phyloP scores from a whole-genome alignment of 92 coral and sea anemone species.

The Palythoa grandiflora region DNA sequence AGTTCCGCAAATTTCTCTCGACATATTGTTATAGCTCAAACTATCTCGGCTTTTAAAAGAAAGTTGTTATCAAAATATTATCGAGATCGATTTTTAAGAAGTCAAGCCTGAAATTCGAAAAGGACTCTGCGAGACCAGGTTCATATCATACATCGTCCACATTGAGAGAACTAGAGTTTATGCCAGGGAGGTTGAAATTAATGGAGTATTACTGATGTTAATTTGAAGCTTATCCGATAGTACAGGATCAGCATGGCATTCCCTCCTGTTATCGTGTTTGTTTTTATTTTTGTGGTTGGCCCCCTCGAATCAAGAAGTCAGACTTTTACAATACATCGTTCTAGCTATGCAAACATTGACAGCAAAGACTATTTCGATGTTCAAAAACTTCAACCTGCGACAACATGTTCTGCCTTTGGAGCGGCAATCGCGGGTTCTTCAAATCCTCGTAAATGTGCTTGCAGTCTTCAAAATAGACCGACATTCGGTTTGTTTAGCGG shows the following conservation, averaged over 20 bases:
- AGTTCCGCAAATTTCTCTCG: background rate
- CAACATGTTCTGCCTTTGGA: background rate
- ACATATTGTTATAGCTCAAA: background rate
- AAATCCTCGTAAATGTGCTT: constrained; percentile 5
- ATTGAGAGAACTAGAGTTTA: background rate
- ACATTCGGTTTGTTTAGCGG: constrained; percentile 18
- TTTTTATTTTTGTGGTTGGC: background rate
- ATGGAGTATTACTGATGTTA: background rate
- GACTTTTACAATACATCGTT: constrained; percentile 20
- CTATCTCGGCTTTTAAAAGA: background rate
- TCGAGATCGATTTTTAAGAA: background rate
- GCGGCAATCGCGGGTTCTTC: background rate
- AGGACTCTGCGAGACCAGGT: background rate
- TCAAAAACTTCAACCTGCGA: background rate
- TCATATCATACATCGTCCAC: background rate
- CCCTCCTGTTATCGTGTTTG: too few relatives aligned
- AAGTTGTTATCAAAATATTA: background rate
- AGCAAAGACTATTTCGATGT: background rate
- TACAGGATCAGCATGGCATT: background rate
- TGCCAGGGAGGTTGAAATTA: background rate
- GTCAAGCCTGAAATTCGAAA: background rate
- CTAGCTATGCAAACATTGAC: background rate
- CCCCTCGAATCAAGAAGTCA: background rate
- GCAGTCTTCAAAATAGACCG: background rate
- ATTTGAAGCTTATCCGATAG: background rate